Conservation (phyloP, 2,797 vertebrate species). For the Mus caroli region DNA sequence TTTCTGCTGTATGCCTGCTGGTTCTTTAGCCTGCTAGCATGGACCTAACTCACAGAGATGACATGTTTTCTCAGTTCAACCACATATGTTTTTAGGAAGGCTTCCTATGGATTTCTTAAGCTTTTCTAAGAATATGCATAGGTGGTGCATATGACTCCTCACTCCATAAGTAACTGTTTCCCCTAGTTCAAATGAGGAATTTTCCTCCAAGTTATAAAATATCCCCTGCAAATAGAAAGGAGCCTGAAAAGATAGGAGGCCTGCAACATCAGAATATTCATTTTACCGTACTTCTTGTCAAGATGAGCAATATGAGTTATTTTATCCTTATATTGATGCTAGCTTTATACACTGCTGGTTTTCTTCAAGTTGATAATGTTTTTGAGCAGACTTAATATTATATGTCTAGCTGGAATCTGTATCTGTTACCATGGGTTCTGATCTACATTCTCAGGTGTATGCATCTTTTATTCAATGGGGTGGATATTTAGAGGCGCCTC, state of each 20-base stretch:
- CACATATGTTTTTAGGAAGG: not conserved
- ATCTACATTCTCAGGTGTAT: not conserved
- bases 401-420: not conserved
- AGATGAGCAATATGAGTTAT: slow-evolving; percentile 1
- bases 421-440: not conserved
- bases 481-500: slow-evolving; percentile 1
- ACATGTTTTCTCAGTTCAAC: not conserved
- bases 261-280: not conserved
- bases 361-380: not conserved
- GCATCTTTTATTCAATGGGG: not conserved
- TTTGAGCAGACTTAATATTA: slow-evolving; percentile 1
- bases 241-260: not conserved
- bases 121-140: not conserved
- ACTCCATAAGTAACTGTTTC: not conserved
- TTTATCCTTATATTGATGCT: slow-evolving; percentile 30
- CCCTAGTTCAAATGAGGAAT: not conserved
- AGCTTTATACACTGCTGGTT: not conserved
- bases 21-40: not conserved
- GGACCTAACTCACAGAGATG: not conserved
- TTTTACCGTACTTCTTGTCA: slow-evolving; percentile 32
- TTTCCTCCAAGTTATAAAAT: not conserved
- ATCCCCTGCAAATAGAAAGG: not conserved
- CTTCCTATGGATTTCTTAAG: not conserved
- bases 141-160: not conserved
- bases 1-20: not conserved